Evolutionary conservation across 2,888 invertebrate species (phyloP).

Genomic region (Ennomos fuscantarius): DNA sequence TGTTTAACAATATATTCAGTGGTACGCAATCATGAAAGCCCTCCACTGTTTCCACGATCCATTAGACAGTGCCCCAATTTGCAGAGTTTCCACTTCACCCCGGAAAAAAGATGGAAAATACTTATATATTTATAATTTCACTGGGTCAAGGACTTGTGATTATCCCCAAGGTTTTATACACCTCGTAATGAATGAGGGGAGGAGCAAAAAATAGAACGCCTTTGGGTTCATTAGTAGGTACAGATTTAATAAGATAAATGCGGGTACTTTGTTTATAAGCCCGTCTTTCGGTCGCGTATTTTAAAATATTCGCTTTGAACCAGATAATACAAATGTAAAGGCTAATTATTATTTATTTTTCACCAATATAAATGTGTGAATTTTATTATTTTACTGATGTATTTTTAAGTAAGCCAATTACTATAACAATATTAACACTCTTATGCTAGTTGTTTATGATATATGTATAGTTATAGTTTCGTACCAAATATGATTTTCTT

Average conservation of each 20-base stretch:
- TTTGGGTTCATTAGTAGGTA: conserved; percentile 29
- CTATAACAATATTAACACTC: too few relatives aligned
- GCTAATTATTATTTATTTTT: too few relatives aligned
- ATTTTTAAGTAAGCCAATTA: too few relatives aligned
- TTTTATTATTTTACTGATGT: too few relatives aligned
- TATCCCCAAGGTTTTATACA: conserved; percentile 45
- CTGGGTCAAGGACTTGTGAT: conserved; percentile 50
- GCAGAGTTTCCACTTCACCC: conserved; percentile 50
- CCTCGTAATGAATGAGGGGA: conserved; percentile 46
- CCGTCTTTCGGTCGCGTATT: not conserved
- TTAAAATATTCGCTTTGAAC: not conserved
- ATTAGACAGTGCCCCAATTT: conserved; percentile 67
- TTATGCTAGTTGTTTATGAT: too few relatives aligned
- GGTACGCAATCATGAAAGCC: conserved; percentile 48
- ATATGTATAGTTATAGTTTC: too few relatives aligned
- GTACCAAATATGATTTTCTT: too few relatives aligned
- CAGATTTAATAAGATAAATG: conserved; percentile 35
- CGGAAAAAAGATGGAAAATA: conserved; percentile 48
- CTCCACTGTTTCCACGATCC: conserved; percentile 58
- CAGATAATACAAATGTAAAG: too few relatives aligned
- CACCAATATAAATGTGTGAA: too few relatives aligned
- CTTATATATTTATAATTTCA: conserved; percentile 51
- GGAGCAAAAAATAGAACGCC: conserved; percentile 16
- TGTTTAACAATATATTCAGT: conserved; percentile 11
- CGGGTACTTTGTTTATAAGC: conserved; percentile 5